Conservation (phyloP, 2,888 invertebrate genomes). For the Beris chalybata region DNA sequence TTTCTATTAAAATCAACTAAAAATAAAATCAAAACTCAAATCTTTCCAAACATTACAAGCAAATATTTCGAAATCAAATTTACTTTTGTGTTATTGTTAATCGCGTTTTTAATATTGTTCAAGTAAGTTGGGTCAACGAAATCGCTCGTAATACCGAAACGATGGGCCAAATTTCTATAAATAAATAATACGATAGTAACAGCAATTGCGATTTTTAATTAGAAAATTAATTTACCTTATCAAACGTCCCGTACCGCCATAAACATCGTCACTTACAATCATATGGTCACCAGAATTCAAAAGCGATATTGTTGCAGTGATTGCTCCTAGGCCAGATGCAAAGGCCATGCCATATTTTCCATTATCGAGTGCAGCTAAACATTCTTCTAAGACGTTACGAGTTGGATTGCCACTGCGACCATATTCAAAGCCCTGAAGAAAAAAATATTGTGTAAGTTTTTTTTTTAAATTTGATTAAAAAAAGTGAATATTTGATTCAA, state of each 20-base stretch:
- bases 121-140: conserved; percentile 77
- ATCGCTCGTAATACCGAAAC: conserved; percentile 72
- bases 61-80: conserved; percentile 21
- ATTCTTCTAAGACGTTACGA: conserved; percentile 82
- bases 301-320: conserved; percentile 73
- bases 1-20: conserved; percentile 89
- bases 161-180: conserved; percentile 62
- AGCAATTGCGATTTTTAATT: not conserved
- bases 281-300: conserved; percentile 87
- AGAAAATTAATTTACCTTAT: conserved; percentile 61
- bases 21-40: conserved; percentile 34
- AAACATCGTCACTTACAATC: conserved; percentile 88
- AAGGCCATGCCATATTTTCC: conserved; percentile 83
- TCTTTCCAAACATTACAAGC: not conserved
- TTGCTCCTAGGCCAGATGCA: conserved; percentile 89
- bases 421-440: conserved; percentile 80
- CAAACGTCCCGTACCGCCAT: conserved; percentile 88
- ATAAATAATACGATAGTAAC: conserved; percentile 51
- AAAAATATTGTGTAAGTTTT: not conserved
- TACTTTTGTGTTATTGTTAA: conserved; percentile 86
- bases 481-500: not conserved
- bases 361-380: conserved; percentile 86
- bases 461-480: not conserved
- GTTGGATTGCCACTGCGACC: conserved; percentile 94
- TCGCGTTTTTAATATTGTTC: conserved; percentile 65